Evolutionary conservation across 2,888 invertebrate genomes (phyloP).

Genomic region (Acleris cristana): DNA sequence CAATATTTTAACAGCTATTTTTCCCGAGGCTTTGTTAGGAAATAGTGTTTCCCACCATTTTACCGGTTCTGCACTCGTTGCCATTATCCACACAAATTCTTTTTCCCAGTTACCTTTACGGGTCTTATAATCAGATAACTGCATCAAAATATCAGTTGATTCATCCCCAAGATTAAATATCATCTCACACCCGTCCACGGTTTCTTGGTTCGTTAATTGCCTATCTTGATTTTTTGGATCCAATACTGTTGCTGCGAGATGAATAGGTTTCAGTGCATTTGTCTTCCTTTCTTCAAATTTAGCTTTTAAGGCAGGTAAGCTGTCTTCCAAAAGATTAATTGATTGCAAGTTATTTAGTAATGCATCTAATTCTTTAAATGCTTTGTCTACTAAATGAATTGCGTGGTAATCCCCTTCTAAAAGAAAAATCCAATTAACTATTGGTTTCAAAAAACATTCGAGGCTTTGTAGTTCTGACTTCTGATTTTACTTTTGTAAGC

Average conservation of each 20-base stretch:
- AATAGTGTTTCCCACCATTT: conserved; percentile 2
- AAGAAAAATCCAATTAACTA: neutral
- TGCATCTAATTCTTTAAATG: neutral
- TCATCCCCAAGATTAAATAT: neutral
- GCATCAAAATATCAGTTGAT: neutral
- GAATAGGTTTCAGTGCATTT: neutral
- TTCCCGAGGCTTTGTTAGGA: neutral
- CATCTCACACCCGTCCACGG: neutral
- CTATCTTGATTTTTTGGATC: neutral
- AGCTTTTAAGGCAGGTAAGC: neutral
- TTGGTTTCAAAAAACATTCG: neutral
- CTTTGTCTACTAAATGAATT: neutral
- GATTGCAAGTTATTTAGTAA: neutral
- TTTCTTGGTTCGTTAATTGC: neutral
- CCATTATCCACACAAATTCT: neutral
- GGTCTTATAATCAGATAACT: neutral
- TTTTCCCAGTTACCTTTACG: neutral
- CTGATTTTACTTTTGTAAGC: neutral
- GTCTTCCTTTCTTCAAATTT: neutral
- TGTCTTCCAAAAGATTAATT: neutral
- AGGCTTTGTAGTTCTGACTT: neutral
- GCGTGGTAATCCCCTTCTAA: conserved; percentile 2
- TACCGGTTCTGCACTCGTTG: neutral
- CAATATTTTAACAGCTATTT: neutral
- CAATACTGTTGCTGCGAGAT: neutral